Evolutionary conservation across 2,888 invertebrate species (phyloP).

Genomic region (Harpagoxenus sublaevis): DNA sequence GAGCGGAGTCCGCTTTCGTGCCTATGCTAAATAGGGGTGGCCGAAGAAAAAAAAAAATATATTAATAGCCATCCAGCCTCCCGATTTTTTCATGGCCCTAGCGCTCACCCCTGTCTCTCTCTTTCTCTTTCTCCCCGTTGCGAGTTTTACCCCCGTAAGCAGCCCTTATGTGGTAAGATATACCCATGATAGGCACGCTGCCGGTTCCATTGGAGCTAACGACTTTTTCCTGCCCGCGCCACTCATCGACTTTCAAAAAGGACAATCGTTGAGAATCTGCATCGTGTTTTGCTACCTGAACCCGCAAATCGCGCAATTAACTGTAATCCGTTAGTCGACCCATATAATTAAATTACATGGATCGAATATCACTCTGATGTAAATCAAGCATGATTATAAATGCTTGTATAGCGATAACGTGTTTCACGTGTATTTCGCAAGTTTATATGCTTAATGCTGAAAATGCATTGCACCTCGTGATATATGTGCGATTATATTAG

Average conservation of each 20-base stretch:
- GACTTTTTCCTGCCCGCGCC: conserved; percentile 64
- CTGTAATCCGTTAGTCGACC: conserved; percentile 21
- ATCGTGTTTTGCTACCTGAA: conserved; percentile 18
- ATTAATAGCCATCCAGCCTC: conserved; percentile 85
- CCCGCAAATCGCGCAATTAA: conserved; percentile 29
- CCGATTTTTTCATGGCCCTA: conserved; percentile 72
- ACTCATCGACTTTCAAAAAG: conserved; percentile 61
- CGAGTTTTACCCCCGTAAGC: conserved; percentile 66
- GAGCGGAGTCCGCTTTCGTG: conserved; percentile 67
- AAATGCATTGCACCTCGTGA: background rate
- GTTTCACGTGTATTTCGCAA: background rate
- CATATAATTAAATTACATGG: conserved; percentile 4
- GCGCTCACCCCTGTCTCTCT: conserved; percentile 53
- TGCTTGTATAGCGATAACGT: background rate
- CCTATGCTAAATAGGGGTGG: conserved; percentile 85
- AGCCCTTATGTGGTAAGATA: conserved; percentile 75
- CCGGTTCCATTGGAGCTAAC: conserved; percentile 59
- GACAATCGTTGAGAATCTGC: conserved; percentile 55
- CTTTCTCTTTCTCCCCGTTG: conserved; percentile 26
- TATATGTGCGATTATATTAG: background rate
- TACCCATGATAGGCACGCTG: conserved; percentile 70
- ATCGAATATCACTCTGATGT: background rate
- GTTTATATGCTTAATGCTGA: background rate
- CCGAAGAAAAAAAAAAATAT: conserved; percentile 80
- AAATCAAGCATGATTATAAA: background rate